Evolutionary conservation across 1,140 invertebrate genomes (phyloP).

Genomic region (Drosophila guanche): DNA sequence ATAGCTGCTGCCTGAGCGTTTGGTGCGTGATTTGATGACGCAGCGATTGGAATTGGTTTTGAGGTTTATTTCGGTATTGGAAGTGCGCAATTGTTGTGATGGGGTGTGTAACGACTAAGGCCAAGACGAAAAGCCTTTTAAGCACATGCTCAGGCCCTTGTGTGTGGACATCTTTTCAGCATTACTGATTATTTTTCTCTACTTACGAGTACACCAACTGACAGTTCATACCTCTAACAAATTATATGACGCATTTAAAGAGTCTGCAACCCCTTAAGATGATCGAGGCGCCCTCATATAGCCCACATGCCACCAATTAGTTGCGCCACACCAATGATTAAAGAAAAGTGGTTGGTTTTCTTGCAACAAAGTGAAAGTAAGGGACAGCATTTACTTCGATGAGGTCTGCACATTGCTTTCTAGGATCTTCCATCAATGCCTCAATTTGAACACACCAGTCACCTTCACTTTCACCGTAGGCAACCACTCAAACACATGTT

Average conservation of each 20-base stretch:
- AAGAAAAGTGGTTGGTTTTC: conserved; percentile 48
- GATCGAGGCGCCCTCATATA: conserved; percentile 11
- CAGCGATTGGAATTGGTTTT: conserved; percentile 32
- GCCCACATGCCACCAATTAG: conserved; percentile 70
- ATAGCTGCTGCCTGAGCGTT: conserved; percentile 65
- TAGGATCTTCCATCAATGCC: conserved; percentile 20
- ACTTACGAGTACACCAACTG: conserved; percentile 42
- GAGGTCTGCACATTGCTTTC: conserved; percentile 25
- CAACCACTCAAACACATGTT: conserved; percentile 67
- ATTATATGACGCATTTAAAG: conserved; percentile 58
- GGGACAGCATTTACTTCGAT: conserved; percentile 24
- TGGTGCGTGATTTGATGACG: conserved; percentile 73
- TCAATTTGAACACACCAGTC: conserved; percentile 34
- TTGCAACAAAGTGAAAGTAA: conserved; percentile 68
- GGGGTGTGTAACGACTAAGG: conserved; percentile 36
- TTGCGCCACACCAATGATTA: conserved; percentile 48
- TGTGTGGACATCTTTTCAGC: conserved; percentile 36
- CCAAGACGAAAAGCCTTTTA: conserved; percentile 59
- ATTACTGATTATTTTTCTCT: conserved; percentile 56
- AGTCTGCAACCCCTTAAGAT: conserved; percentile 60
- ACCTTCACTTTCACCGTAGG: conserved; percentile 48
- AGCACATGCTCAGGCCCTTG: conserved; percentile 44
- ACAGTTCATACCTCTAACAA: conserved; percentile 27
- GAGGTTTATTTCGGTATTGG: conserved; percentile 42
- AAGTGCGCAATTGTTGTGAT: conserved; percentile 44